These are phyloP conservation scores for Adelosebastes latens DNA, from an alignment of 2,797 vertebrate species.

Conservation along the genomic window DNA sequence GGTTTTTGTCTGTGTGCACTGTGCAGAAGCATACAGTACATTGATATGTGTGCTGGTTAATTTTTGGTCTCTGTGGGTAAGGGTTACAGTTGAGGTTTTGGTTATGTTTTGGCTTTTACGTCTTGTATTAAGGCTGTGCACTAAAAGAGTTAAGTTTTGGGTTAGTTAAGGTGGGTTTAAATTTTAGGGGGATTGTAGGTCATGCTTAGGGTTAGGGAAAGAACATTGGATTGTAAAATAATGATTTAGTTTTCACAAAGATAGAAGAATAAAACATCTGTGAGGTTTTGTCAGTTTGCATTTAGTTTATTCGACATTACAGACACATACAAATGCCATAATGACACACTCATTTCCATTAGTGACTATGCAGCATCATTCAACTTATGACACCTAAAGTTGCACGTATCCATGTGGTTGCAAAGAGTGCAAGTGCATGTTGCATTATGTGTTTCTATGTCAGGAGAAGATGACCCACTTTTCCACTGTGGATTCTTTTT, in stretches of 20 bases:
- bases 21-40: slow-evolving; percentile 1
- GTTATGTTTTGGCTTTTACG: slow-evolving; percentile 12
- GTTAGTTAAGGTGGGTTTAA: not conserved
- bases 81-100: slow-evolving; percentile 20
- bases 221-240: not conserved
- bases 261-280: not conserved
- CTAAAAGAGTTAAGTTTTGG: not conserved
- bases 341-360: not conserved
- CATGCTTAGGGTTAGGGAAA: not conserved
- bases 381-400: not conserved
- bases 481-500: slow-evolving; percentile 61
- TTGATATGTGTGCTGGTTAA: not conserved
- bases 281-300: not conserved
- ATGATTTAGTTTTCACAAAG: not conserved
- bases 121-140: not conserved
- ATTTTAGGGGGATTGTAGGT: not conserved
- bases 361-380: not conserved
- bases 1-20: slow-evolving; percentile 7
- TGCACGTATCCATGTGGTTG: not conserved
- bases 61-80: not conserved
- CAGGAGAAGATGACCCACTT: slow-evolving; percentile 78
- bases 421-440: slow-evolving; percentile 1
- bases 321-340: not conserved
- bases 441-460: slow-evolving; percentile 40
- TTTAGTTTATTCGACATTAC: not conserved